A percentile compares a stretch with the other conserved stretches of the same genome.
Conservation (phyloP, 1,140 invertebrate species). For the Conopomorpha cramerella region DNA sequence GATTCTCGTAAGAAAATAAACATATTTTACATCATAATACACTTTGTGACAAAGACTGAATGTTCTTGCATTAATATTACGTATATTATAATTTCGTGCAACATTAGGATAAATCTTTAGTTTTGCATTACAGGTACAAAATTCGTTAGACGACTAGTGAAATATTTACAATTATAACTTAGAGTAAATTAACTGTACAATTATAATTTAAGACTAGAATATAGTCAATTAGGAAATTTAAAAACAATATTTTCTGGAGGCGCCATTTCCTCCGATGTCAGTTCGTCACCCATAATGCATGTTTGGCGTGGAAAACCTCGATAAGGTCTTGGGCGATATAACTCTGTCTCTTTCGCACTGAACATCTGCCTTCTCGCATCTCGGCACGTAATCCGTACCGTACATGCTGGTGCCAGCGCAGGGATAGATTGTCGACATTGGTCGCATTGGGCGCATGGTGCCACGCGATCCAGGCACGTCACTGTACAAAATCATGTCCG, state of each 20-base stretch:
- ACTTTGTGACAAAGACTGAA: too few species aligned
- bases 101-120: too few species aligned
- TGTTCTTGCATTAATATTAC: too few species aligned
- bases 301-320: slow-evolving; percentile 40
- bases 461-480: slow-evolving; percentile 31
- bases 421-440: slow-evolving; percentile 45
- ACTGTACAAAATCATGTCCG: slow-evolving; percentile 52
- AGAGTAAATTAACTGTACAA: not conserved
- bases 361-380: slow-evolving; percentile 17
- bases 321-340: slow-evolving; percentile 49
- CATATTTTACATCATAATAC: too few species aligned
- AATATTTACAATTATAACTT: too few species aligned
- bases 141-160: too few species aligned
- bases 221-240: slow-evolving; percentile 8
- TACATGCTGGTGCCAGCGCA: slow-evolving; percentile 48
- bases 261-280: slow-evolving; percentile 20
- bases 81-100: too few species aligned
- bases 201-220: not conserved
- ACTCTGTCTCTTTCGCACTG: slow-evolving; percentile 32
- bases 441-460: slow-evolving; percentile 40
- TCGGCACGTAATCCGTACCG: slow-evolving; percentile 31
- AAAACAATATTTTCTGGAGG: slow-evolving; percentile 44
- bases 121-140: too few species aligned
- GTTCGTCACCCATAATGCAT: slow-evolving; percentile 53
- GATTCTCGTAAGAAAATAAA: too few species aligned